Evolutionary conservation across 2,888 invertebrate genomes (phyloP).

Genomic region (Epistrophella euchroma): DNA sequence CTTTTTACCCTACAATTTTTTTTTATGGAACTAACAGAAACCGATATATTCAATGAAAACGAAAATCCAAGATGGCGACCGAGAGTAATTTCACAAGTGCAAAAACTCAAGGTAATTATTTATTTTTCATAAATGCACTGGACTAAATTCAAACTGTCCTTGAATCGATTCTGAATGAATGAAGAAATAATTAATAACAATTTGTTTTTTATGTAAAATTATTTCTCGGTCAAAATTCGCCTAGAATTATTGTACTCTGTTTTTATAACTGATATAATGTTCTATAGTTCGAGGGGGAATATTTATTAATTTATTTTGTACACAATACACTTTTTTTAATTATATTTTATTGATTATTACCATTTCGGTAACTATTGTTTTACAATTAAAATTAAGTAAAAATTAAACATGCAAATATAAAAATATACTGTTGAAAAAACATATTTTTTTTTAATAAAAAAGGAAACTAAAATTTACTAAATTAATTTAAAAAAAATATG

Average conservation of each 20-base stretch:
- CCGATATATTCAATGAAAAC: too few species aligned
- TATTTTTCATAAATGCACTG: too few species aligned
- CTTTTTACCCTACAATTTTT: too few species aligned
- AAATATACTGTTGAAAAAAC: constrained; percentile 43
- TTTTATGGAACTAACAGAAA: too few species aligned
- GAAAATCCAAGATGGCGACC: too few species aligned
- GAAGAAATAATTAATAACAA: neutral
- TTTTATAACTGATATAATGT: neutral
- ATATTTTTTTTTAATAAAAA: constrained; percentile 6
- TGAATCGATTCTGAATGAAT: neutral
- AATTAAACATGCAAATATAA: constrained; percentile 63
- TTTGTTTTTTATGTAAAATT: neutral
- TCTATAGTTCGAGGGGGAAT: neutral
- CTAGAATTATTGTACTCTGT: neutral
- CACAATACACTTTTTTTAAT: constrained; percentile 54
- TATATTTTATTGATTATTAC: constrained; percentile 69
- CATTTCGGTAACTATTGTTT: constrained; percentile 12
- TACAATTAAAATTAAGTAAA: constrained; percentile 43
- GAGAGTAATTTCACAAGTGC: too few species aligned
- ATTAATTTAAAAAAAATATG: constrained; percentile 3
- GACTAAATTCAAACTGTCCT: too few species aligned
- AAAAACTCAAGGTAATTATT: too few species aligned
- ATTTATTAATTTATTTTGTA: constrained; percentile 6
- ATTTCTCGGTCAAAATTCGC: neutral
- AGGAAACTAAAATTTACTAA: constrained; percentile 20